phyloP scores from a whole-genome alignment of 2,113 vertebrate genomes.

The Hymenochirus boettgeri region DNA sequence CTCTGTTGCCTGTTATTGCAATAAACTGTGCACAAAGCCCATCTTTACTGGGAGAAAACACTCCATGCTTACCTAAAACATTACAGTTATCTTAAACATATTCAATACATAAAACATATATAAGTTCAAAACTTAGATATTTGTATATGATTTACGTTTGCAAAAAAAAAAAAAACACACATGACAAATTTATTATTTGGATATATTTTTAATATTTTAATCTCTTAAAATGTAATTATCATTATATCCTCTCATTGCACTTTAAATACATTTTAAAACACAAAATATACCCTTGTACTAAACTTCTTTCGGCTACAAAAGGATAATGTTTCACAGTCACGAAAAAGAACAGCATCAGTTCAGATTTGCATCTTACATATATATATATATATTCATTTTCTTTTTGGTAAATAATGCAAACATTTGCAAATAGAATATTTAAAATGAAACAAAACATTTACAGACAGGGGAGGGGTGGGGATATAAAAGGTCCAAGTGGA shows the following conservation, averaged over 20 bases:
- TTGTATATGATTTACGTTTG: too few species aligned
- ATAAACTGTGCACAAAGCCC: too few species aligned
- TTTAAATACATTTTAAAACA: constrained; percentile 70
- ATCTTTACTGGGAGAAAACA: too few species aligned
- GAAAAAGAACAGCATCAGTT: constrained; percentile 63
- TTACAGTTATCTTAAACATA: too few species aligned
- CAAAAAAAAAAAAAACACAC: background rate
- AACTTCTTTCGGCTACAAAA: constrained; percentile 73
- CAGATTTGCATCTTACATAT: constrained; percentile 50
- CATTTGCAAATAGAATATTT: constrained; percentile 46
- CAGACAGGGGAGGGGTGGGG: constrained; percentile 43
- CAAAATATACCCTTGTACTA: constrained; percentile 77
- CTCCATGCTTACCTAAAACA: too few species aligned
- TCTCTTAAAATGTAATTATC: constrained; percentile 54
- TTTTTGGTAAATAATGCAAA: constrained; percentile 48
- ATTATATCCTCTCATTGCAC: constrained; percentile 64
- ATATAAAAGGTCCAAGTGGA: constrained; percentile 25
- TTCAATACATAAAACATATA: too few species aligned
- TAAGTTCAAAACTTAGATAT: too few species aligned
- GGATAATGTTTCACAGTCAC: constrained; percentile 77
- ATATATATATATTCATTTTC: constrained; percentile 42
- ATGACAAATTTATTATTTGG: background rate
- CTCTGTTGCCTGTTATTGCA: too few species aligned
- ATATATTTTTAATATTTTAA: constrained; percentile 62
- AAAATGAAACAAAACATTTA: constrained; percentile 43